Percentiles rank a stretch among this genome's conserved stretches.
These are phyloP conservation scores for Bagarius yarrelli DNA, from an alignment of 2,113 vertebrate genomes.

Conservation along the genomic window DNA sequence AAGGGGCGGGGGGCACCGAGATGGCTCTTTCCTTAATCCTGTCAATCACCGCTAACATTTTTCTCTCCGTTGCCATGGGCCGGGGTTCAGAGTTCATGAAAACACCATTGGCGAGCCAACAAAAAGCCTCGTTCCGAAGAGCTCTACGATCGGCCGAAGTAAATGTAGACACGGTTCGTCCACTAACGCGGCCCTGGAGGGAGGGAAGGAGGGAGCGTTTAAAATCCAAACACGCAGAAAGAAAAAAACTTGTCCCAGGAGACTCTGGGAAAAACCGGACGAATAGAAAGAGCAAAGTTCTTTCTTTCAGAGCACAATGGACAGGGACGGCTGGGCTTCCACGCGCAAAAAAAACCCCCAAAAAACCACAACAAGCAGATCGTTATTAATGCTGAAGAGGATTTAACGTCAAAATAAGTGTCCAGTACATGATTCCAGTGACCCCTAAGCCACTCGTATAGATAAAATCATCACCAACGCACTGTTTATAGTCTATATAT, in stretches of 20 bases:
- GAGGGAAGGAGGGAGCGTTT: constrained; percentile 82
- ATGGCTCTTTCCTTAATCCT: constrained; percentile 88
- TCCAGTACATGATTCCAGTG: constrained; percentile 12
- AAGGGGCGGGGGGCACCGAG: not conserved
- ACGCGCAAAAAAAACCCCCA: not conserved
- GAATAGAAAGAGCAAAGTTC: constrained; percentile 89
- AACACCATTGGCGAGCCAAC: constrained; percentile 98
- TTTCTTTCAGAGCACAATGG: constrained; percentile 85
- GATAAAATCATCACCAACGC: not conserved
- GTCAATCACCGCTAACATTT: constrained; percentile 99
- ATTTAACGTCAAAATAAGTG: not conserved
- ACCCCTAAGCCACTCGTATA: not conserved
- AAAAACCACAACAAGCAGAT: constrained; percentile 5
- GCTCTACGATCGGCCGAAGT: constrained; percentile 88
- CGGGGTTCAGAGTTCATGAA: constrained; percentile 98
- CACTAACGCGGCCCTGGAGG: constrained; percentile 85
- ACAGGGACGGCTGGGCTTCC: constrained; percentile 59
- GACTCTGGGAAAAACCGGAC: constrained; percentile 98
- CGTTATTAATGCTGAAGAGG: not conserved
- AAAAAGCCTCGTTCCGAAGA: constrained; percentile 96
- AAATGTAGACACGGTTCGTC: constrained; percentile 96
- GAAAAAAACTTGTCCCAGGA: constrained; percentile 96
- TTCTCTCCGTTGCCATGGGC: constrained; percentile 98
- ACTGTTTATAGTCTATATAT: not conserved
- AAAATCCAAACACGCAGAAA: constrained; percentile 91